A percentile compares a stretch with the other conserved stretches of the same genome.
These are phyloP conservation scores for Chlorodrepanis virens DNA, from an alignment of 2,113 vertebrate genomes.

Conservation along the genomic window DNA sequence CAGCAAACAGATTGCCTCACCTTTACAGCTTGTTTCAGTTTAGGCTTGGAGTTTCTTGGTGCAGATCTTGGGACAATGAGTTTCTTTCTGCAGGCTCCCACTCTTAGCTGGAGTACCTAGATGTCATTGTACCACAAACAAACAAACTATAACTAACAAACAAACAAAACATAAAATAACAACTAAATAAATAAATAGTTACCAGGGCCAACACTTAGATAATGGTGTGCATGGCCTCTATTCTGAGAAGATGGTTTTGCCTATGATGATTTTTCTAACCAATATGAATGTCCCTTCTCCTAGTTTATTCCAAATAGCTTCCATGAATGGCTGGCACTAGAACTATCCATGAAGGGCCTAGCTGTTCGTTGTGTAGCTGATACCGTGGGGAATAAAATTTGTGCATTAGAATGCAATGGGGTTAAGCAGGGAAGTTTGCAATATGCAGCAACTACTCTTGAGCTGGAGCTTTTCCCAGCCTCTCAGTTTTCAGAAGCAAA, in stretches of 20 bases:
- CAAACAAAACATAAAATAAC: too few relatives aligned
- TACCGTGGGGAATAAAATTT: neutral
- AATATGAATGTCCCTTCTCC: neutral
- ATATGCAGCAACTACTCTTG: neutral
- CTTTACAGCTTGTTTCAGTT: neutral
- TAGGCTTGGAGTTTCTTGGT: neutral
- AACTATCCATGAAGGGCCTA: constrained; percentile 9
- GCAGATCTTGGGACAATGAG: neutral
- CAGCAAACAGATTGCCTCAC: neutral
- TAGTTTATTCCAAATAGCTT: neutral
- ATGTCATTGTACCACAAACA: neutral
- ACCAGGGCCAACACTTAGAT: neutral
- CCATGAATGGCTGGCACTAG: constrained; percentile 5
- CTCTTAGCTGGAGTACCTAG: neutral
- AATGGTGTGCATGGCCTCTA: neutral
- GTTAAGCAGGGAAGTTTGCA: neutral
- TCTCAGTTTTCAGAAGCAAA: neutral
- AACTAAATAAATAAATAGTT: neutral
- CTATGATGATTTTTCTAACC: neutral
- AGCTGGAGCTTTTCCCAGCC: neutral
- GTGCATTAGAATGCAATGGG: neutral
- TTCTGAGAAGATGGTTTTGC: neutral
- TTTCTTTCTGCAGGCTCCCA: neutral
- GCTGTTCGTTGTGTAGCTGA: neutral
- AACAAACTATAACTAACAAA: neutral